These are phyloP conservation scores for Rhagoletis zephyria DNA, from an alignment of 1,140 invertebrate genomes.

Conservation along the genomic window DNA sequence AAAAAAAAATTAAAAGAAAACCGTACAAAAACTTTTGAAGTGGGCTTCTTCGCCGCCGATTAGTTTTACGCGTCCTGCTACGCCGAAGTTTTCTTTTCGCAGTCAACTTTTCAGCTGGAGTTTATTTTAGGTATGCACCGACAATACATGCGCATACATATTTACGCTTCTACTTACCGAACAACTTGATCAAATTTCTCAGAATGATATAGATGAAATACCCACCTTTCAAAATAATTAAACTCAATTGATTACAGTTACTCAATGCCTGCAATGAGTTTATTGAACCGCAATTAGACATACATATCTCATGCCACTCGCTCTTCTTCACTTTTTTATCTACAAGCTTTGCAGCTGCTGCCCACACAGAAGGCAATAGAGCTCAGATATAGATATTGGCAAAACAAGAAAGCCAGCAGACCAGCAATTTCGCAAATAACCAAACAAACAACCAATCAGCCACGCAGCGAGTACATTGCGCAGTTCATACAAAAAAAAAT, in stretches of 20 bases:
- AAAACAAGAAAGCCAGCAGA: not conserved
- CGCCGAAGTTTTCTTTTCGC: no score
- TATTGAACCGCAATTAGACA: not conserved
- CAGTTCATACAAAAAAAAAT: not conserved
- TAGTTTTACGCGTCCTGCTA: no score
- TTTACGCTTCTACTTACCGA: no score
- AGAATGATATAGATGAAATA: no score
- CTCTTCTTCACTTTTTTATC: not conserved
- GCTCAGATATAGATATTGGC: not conserved
- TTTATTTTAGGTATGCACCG: no score
- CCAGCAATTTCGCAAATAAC: constrained; percentile 6
- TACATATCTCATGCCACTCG: not conserved
- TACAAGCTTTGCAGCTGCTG: not conserved
- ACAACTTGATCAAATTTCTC: no score
- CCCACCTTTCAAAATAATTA: not conserved
- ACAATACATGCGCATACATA: no score
- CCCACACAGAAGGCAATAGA: not conserved
- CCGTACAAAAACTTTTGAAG: no score
- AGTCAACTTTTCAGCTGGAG: no score
- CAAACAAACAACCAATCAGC: not conserved
- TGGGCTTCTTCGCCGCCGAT: no score
- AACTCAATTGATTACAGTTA: not conserved
- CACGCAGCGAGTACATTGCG: not conserved
- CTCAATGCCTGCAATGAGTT: not conserved
- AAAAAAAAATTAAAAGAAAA: no score